Base-by-base conservation (phyloP, 2,113 vertebrate species). In the Polypterus senegalus region DNA sequence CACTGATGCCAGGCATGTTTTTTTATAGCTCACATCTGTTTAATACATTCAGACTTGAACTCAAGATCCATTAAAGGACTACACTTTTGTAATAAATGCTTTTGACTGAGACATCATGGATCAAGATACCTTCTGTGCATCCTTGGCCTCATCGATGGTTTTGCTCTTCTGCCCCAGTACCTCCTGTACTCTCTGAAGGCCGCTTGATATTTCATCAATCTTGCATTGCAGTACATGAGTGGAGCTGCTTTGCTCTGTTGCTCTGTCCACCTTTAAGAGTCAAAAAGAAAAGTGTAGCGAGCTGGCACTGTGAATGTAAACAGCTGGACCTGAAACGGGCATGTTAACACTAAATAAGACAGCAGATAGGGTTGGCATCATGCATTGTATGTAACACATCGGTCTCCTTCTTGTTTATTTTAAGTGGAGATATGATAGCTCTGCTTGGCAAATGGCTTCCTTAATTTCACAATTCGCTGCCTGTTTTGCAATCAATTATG, bases 71-170 rank as follows among this genome's bases (percentile, higher is more conserved):
- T 46, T 27, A 7, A 48, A 11, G 27, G 10, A 48, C 58, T 49
- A 43, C 59, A 49, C 47, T 43, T 7, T 27, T 7, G 10, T 47
- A 48, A 44, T 43, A 44, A 46, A 43, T 44, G 6, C 47, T 5
- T 4, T 5, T 10, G 5, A 5, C 9, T 10, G 58, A 11, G 58
- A 11, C 47, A 43, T 27, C 27, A 27, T 27, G 27, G 27, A 27
- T 27, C 27, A 27, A 9, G 69, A 73, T 75, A 98, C 96, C 91
- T 97, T 94, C 72, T 92, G 92, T 61, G 87, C 76, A 70, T 79
- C 73, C 72, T 91, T 87, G 4, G 94, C 93, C 66, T 90, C 84
- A 8, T 58, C 58, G 52, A 91, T 71, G 6, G 73, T 84, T 66
- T 82, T 75, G 63, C 83, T 91, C 61, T 77, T 89, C 65, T 88